phyloP scores from a whole-genome alignment of 2,888 invertebrate species.

The Tolmerus cingulatus region DNA sequence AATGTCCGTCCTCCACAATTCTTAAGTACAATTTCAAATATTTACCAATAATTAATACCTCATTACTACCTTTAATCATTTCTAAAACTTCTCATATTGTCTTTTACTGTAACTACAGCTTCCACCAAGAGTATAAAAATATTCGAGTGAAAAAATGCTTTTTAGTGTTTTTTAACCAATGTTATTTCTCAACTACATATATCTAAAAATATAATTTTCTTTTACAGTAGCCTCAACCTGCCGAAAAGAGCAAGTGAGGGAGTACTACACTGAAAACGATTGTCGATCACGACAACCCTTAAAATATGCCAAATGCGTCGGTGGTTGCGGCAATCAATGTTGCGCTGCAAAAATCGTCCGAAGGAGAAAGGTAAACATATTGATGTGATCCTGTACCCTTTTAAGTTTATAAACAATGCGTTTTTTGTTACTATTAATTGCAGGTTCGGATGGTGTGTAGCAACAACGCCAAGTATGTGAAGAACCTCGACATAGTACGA shows the following conservation, averaged over 20 bases:
- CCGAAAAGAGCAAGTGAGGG: constrained; percentile 88
- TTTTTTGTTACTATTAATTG: background rate
- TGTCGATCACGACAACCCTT: constrained; percentile 91
- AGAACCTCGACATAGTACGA: constrained; percentile 94
- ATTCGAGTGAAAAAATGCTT: background rate
- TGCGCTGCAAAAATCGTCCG: constrained; percentile 93
- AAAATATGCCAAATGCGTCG: constrained; percentile 86
- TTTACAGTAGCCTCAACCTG: constrained; percentile 75
- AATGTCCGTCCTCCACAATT: background rate
- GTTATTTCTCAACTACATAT: no score
- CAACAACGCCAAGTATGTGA: constrained; percentile 92
- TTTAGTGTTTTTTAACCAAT: background rate
- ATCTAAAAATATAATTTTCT: constrained; percentile 49
- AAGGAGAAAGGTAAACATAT: constrained; percentile 81
- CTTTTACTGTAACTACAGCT: background rate
- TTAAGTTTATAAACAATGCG: background rate
- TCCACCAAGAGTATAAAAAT: background rate
- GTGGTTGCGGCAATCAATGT: constrained; percentile 84
- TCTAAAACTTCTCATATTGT: background rate
- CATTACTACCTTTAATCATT: background rate
- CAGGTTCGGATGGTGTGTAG: constrained; percentile 90
- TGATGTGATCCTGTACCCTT: background rate
- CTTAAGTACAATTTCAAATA: background rate
- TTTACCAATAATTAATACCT: background rate
- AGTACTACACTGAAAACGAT: constrained; percentile 88